These are phyloP conservation scores for Ptychodera flava DNA, from an alignment of 35 echinoderm and acorn worm species.

Conservation along the genomic window DNA sequence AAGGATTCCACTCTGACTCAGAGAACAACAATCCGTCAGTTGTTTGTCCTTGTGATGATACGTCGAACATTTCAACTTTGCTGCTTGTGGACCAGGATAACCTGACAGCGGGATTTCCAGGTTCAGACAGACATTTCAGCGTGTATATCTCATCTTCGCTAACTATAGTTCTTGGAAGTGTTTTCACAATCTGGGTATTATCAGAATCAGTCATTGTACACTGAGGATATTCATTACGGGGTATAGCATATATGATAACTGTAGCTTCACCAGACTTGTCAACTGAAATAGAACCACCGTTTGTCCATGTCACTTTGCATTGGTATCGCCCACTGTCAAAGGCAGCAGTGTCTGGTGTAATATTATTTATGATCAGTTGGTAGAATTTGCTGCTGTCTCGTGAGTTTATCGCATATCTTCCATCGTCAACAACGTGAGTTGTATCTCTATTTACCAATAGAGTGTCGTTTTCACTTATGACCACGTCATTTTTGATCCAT, in stretches of 20 bases:
- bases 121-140: not conserved
- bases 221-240: not conserved
- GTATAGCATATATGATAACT: not conserved
- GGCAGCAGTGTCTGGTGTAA: not conserved
- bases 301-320: not conserved
- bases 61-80: no score
- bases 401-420: no score
- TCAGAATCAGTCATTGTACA: not conserved
- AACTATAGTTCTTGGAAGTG: not conserved
- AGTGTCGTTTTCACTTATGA: no score
- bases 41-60: no score
- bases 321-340: not conserved
- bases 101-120: not conserved
- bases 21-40: no score
- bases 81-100: not conserved
- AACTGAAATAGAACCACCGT: not conserved
- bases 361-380: not conserved
- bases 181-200: not conserved
- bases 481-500: no score
- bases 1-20: no score
- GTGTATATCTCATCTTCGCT: not conserved
- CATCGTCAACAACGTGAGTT: no score
- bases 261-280: not conserved
- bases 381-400: not conserved
- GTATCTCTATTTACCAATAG: no score